These are phyloP conservation scores for Aquatica leii DNA, from an alignment of 2,888 invertebrate species.

Conservation along the genomic window DNA sequence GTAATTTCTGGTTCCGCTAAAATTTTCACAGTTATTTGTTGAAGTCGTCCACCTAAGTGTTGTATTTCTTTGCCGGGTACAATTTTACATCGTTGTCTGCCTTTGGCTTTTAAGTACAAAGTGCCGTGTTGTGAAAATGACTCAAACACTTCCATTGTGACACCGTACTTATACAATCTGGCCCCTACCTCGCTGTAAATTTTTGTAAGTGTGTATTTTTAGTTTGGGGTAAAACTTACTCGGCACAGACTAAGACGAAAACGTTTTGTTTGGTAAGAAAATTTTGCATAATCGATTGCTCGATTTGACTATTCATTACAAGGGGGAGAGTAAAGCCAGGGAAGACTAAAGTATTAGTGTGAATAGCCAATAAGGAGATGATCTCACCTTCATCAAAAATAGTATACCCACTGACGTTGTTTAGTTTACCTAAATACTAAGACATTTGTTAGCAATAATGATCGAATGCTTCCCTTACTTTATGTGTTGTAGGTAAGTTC, in stretches of 20 bases:
- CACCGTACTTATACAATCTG: constrained; percentile 61
- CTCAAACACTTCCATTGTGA: constrained; percentile 74
- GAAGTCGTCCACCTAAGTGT: constrained; percentile 57
- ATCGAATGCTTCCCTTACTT: constrained; percentile 44
- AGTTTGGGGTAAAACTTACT: constrained; percentile 50
- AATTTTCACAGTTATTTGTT: constrained; percentile 70
- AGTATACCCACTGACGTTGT: constrained; percentile 57
- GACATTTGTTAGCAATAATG: constrained; percentile 17
- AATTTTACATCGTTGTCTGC: constrained; percentile 77
- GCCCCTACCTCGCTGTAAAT: constrained; percentile 35
- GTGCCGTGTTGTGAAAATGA: constrained; percentile 67
- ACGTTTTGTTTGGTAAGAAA: constrained; percentile 68
- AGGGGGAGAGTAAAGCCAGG: constrained; percentile 85
- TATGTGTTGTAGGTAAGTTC: constrained; percentile 57
- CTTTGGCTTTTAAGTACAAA: constrained; percentile 73
- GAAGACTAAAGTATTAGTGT: constrained; percentile 68
- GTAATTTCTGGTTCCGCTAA: constrained; percentile 72
- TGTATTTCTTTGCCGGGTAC: constrained; percentile 56
- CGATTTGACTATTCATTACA: constrained; percentile 62
- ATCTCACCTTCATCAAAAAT: constrained; percentile 58
- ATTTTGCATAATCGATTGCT: constrained; percentile 66
- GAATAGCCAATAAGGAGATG: constrained; percentile 53
- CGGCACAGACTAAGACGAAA: constrained; percentile 69
- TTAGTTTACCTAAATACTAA: constrained; percentile 58
- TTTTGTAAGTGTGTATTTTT: no score